Base-by-base conservation (phyloP, 1,140 invertebrate genomes). In the Lordiphosa collinella region DNA sequence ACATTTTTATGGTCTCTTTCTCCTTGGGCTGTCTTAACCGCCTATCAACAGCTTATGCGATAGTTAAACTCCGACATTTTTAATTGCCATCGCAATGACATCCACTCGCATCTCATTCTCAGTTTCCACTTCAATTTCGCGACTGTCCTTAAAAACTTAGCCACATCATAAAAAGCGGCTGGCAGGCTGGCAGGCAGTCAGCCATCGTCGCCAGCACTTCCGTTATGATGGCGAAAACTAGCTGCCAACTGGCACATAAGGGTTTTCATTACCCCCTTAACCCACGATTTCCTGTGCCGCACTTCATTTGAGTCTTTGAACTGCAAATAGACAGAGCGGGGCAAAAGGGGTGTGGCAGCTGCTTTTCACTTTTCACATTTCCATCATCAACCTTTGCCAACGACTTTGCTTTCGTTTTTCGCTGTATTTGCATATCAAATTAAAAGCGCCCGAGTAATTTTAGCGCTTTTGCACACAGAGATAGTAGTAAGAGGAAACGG, bases 391-490 rank as follows among this genome's bases (percentile, higher is more conserved):
- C 71, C 76, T 82, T 80, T 82, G 68, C 51, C 58, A 56, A 49
- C 70, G 65, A 58, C 78, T 71, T 63, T 71, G 71, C 76, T 75
- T 82, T 71, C 76, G 78, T 82, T 76, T 80, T 59, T 80, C 76
- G 76, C 72, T 55, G 76, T 82, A 82, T 82, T 82, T 84, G 78
- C 76, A 82, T 82, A 82, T 82, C 78, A 84, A 82, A 82, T 82
- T 82, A 82, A 82, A 82, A 84, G 78, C 78, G 76, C 67, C 76
- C 67, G 78, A 82, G 70, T 80, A 80, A 82, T 80, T 80, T 82
- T 72, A 76, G 58, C 76, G 76, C 76, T 82, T 71, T 52, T 62
- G 56, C 67, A 71, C 58, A 68, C 58, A 75, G 61, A 56, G 25
- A 63, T 55, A 35, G 58, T 69, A 60, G 53, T 12, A 34, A 65